phyloP scores from a whole-genome alignment of 2,888 invertebrate species.

The Nemapogon koenigi region DNA sequence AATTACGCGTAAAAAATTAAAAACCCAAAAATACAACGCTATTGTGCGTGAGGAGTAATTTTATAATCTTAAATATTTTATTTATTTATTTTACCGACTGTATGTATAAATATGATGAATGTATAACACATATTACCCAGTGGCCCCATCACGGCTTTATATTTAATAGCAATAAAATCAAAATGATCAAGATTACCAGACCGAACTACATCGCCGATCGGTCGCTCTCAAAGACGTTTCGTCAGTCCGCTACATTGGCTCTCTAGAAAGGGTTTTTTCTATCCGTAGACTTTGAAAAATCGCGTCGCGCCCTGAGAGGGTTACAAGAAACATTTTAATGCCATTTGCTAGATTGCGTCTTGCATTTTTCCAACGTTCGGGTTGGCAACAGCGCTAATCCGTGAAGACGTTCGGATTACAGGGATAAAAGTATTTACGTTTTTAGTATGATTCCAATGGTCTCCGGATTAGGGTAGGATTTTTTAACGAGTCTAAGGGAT shows the following conservation, averaged over 20 bases:
- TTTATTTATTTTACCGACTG: too few relatives aligned
- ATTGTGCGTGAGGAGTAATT: too few relatives aligned
- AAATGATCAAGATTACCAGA: too few relatives aligned
- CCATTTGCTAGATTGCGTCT: slow-evolving; percentile 65
- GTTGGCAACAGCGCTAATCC: slow-evolving; percentile 53
- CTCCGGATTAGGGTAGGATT: slow-evolving; percentile 46
- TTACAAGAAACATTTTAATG: slow-evolving; percentile 64
- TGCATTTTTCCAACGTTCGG: slow-evolving; percentile 52
- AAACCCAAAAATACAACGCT: too few relatives aligned
- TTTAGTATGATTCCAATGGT: slow-evolving; percentile 58
- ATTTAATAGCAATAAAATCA: too few relatives aligned
- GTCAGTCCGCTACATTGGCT: slow-evolving; percentile 54
- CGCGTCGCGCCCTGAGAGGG: slow-evolving; percentile 51
- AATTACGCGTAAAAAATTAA: too few relatives aligned
- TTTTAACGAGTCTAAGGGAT: slow-evolving; percentile 44
- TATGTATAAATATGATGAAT: too few relatives aligned
- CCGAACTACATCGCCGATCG: too few relatives aligned
- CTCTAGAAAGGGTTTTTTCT: slow-evolving; percentile 51
- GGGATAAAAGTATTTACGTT: slow-evolving; percentile 58
- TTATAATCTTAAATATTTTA: too few relatives aligned
- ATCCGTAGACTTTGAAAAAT: slow-evolving; percentile 54
- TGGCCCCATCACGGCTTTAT: too few relatives aligned
- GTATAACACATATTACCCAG: too few relatives aligned
- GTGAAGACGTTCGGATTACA: slow-evolving; percentile 54
- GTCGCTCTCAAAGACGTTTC: slow-evolving; percentile 56